Percentiles rank a stretch among this genome's conserved stretches.
phyloP scores from a whole-genome alignment of 1,140 invertebrate genomes.

The Caenorhabditis briggsae region DNA sequence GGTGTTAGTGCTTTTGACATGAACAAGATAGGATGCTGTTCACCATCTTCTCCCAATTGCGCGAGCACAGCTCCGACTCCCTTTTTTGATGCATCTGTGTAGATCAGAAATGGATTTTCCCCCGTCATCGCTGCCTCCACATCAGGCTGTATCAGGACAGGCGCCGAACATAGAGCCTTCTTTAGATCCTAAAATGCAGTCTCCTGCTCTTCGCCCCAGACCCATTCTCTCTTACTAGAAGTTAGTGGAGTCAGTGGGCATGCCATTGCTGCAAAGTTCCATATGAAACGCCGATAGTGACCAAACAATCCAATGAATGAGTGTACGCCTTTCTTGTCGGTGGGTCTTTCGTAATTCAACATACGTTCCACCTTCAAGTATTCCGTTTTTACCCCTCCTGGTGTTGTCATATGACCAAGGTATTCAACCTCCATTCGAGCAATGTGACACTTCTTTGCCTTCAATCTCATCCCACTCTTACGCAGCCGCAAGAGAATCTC shows the following conservation, averaged over 20 bases:
- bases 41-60: slow-evolving; percentile 60
- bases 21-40: slow-evolving; percentile 61
- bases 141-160: slow-evolving; percentile 65
- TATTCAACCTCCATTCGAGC: slow-evolving; percentile 7
- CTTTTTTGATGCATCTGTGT: slow-evolving; percentile 63
- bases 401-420: slow-evolving; percentile 21
- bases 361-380: no score
- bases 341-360: no score
- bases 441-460: slow-evolving; percentile 40
- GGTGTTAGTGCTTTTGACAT: slow-evolving; percentile 58
- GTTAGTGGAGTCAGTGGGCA: slow-evolving; percentile 63
- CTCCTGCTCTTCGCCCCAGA: slow-evolving; percentile 38
- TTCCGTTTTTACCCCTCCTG: no score
- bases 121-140: slow-evolving; percentile 2
- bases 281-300: slow-evolving; percentile 49
- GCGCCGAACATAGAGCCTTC: slow-evolving; percentile 49
- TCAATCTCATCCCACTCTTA: slow-evolving; percentile 1
- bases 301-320: slow-evolving; percentile 29
- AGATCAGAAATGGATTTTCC: slow-evolving; percentile 62
- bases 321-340: no score
- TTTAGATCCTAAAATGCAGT: slow-evolving; percentile 63
- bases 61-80: slow-evolving; percentile 63
- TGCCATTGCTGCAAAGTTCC: slow-evolving; percentile 60
- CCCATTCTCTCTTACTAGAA: neutral
- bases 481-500: neutral